These are phyloP conservation scores for Spermophilus dauricus DNA, from an alignment of 2,113 vertebrate species.

Conservation along the genomic window DNA sequence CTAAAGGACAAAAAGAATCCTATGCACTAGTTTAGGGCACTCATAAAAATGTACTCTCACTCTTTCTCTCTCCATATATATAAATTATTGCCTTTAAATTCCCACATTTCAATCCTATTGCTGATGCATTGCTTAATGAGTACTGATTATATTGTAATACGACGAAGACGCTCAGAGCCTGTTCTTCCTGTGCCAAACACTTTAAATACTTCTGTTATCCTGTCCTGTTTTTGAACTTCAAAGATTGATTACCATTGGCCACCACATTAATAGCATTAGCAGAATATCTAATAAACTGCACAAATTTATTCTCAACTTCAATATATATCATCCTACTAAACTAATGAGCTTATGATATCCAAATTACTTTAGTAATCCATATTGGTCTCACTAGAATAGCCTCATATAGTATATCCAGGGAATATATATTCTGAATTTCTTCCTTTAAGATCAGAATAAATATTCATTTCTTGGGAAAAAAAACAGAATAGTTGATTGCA, in stretches of 20 bases:
- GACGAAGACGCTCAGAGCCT: background rate
- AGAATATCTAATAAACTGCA: background rate
- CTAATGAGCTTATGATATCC: background rate
- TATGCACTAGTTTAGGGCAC: background rate
- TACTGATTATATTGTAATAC: background rate
- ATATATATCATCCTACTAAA: background rate
- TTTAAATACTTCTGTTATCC: background rate
- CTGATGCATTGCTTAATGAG: background rate
- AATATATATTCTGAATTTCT: background rate
- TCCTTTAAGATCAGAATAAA: constrained; percentile 42
- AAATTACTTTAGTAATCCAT: constrained; percentile 36
- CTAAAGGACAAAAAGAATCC: background rate
- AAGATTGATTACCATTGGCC: background rate
- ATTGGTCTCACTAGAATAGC: constrained; percentile 5
- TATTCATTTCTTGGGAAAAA: background rate
- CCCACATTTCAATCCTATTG: background rate
- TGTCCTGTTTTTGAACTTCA: background rate
- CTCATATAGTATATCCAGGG: background rate
- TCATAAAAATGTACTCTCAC: background rate
- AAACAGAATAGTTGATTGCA: background rate
- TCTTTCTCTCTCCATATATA: background rate
- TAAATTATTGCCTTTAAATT: background rate
- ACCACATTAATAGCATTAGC: background rate
- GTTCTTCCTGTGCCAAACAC: background rate
- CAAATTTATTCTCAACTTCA: background rate